A percentile compares a stretch with the other conserved stretches of the same genome.
These are phyloP conservation scores for Theonella swinhoei DNA, from an alignment of 37 sponge, comb jelly and placozoan genomes.

Conservation along the genomic window DNA sequence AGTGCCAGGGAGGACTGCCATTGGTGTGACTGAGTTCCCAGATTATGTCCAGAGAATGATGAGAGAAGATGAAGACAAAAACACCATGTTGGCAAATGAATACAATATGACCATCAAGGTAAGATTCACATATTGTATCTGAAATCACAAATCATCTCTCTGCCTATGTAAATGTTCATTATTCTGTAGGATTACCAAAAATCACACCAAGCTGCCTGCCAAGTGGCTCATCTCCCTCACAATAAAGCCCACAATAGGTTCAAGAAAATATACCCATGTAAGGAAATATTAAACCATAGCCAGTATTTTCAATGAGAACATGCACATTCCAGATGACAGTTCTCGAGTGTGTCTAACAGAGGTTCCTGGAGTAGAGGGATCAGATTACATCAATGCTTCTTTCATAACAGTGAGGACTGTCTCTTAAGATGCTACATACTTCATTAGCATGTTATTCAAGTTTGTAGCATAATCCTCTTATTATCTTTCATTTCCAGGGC, in stretches of 20 bases:
- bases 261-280: conserved; percentile 12
- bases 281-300: background rate
- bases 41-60: background rate
- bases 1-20: background rate
- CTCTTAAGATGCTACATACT: too few relatives aligned
- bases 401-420: background rate
- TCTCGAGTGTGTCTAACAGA: too few relatives aligned
- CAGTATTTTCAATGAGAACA: too few relatives aligned
- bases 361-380: background rate
- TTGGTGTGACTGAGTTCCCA: background rate
- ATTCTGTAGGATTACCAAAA: background rate
- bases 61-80: background rate
- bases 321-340: too few relatives aligned
- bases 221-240: background rate
- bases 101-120: too few relatives aligned
- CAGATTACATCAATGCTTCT: background rate
- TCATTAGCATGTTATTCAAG: too few relatives aligned
- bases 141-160: too few relatives aligned
- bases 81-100: background rate
- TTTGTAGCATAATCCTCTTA: background rate
- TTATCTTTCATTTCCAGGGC: background rate
- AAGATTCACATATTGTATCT: too few relatives aligned
- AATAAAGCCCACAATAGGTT: background rate
- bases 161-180: too few relatives aligned
- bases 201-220: background rate